Evolutionary conservation across 1,140 invertebrate genomes (phyloP), one percentile per base, ranked within the genome.

Genomic region (Pollicipes pollicipes): DNA sequence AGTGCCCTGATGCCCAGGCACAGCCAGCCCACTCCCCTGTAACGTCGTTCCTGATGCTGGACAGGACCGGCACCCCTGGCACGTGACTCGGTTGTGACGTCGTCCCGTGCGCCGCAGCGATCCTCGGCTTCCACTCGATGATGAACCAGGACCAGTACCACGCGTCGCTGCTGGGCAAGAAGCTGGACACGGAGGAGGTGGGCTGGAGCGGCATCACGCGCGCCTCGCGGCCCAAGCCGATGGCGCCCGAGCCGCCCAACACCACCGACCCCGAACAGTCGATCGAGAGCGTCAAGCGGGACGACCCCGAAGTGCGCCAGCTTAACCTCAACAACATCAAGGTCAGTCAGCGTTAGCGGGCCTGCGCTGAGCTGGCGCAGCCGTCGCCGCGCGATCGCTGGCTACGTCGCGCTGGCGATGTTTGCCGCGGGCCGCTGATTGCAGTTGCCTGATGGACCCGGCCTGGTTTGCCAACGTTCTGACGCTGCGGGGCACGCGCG

Each of bases 91-190:
- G n/a, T 35, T 35, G 6, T 35, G 17, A 6, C 17, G 35, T 35
- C 35, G 35, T 35, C 35, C 17, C 6, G 6, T 8, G 35, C 75
- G 75, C 81, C 83, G 30, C 81, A 95, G 95, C 95, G 83, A 97
- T 97, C 81, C 85, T 98, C 73, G 97, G 97, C 76, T 97, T 99
- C 84, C 96, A 98, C 82, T 98, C 95, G 69, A 97, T 99, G 91
- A 91, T 99, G 88, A 99, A 98, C 82, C 97, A 99, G 84, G 95
- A 97, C 79, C 97, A 99, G 81, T 99, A 97, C 81, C 94, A 98
- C 81, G 95, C 95, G 69, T 97, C 95, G 66, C 81, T 95, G 69
- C 79, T 93, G 71, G 95, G 94, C 82, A 94, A 93, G 81, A 90
- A 90, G 27, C 90, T 93, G 79, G 89, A 89, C n/a, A 64, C 75